Evolutionary conservation across 2,113 vertebrate genomes (phyloP), one percentile per base, ranked within the genome.

Genomic region (Melospiza georgiana): DNA sequence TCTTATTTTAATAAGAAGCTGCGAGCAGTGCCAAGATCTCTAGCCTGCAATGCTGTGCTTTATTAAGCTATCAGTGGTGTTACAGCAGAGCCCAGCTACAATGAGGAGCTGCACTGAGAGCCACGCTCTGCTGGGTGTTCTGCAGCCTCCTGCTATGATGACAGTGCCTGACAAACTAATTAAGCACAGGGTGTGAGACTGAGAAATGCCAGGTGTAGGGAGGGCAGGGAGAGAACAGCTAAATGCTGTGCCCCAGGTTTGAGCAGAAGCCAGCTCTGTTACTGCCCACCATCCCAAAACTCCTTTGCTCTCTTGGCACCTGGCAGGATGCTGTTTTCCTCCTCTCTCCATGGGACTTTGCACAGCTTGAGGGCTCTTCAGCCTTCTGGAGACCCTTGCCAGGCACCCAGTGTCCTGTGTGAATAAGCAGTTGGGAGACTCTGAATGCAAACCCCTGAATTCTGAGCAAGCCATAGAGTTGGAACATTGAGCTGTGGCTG

Each of bases 121-220:
- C 80, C 51, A 81, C 3, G 30, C 89, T 91, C 91, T 93, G 77
- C 49, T 91, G 67, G 49, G 51, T 84, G 49, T 59, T 90, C 89
- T 84, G 89, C 93, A 89, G 81, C 17, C 74, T 94, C 74, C 78
- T 37, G 80, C 68, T 41, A 69, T 15, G 46, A 76, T 73, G 93
- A 85, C 93, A 90, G 87, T 12, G 28, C 62, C 82, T 94, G 91
- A 95, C 91, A 89, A 95, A 93, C 89, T 94, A 94, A 95, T 95
- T 94, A 94, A 84, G 73, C 30, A 52, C 61, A 84, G 69, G 57
- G 69, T 90, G 89, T 69, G 74, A 95, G 87, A 79, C 44, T 85
- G 46, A 83, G 55, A 82, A 75, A 73, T 24, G 63, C 87, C 73
- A 94, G 39, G 49, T 84, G 39, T 12, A 48, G 43, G 63, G 46